Evolutionary conservation across 2,888 invertebrate species (phyloP), one percentile per base, ranked within the genome.

Genomic region (Drosophila leonis): DNA sequence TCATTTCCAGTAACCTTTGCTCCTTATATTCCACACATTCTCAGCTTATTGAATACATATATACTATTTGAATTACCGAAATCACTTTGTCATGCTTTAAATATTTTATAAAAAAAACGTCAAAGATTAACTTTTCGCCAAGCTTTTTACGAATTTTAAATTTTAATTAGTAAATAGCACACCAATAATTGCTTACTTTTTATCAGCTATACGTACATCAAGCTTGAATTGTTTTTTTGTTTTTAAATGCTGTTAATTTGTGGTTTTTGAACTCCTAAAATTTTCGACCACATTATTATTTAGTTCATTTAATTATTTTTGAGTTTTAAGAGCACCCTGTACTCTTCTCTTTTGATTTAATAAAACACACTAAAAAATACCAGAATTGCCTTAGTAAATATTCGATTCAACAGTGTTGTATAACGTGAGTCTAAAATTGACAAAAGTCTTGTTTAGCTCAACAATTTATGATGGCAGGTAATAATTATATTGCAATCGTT

Each of bases 381-480:
- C 52, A 12, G n/a, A 7, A 4, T 24, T 1, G 15, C 33, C 4
- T 5, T 12, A 10, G 4, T 49, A 39, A 35, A 29, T 29, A 20
- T 13, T 18, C 8, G 55, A 10, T 4, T 15, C 7, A 12, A 1
- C 51, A 70, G 68, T 68, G 61, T 1, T 70, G 49, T 3, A 35
- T 27, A 68, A 41, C 33, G 55, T 20, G 1, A 18, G 3, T 24
- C 4, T 10, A 33, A 12, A 24, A 10, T 29, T 15, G 13, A 37
- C 44, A 12, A 52, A 18, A 18, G 24, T 1, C 20, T 62, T 56
- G 20, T 68, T 55, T 48, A 12, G 15, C 27, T 55, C 27, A 18
- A 9, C 13, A n/a, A 31, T 24, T 41, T 41, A 35, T 24, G 42
- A 75, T 77, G 77, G 57, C 69, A 76, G 77, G 77, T 77, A 77